A percentile compares a stretch with the other conserved stretches of the same genome.
Conservation (phyloP, 2,888 invertebrate genomes). For the Pyrocoelia pectoralis region DNA sequence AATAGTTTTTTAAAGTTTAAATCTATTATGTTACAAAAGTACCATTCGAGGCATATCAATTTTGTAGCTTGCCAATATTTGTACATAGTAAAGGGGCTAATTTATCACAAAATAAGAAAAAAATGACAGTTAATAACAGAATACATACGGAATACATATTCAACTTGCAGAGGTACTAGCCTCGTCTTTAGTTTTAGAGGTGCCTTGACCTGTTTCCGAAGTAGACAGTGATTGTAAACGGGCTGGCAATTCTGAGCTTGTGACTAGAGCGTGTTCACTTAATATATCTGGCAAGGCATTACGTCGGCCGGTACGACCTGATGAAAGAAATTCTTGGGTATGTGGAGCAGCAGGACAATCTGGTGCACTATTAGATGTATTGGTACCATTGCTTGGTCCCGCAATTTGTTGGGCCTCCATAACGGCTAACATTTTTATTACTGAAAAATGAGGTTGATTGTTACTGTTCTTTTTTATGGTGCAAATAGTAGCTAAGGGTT, state of each 20-base stretch:
- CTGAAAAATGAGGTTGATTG: constrained; percentile 38
- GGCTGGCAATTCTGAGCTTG: constrained; percentile 80
- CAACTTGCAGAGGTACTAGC: constrained; percentile 46
- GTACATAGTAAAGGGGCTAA: background rate
- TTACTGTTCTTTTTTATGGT: background rate
- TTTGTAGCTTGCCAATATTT: background rate
- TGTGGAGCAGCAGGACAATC: constrained; percentile 47
- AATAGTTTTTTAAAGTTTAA: no score
- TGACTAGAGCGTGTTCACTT: constrained; percentile 74
- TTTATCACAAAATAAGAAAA: background rate
- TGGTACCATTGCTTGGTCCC: constrained; percentile 44
- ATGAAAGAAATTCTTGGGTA: constrained; percentile 76
- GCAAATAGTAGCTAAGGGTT: constrained; percentile 5
- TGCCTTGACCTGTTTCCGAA: constrained; percentile 59
- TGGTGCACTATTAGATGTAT: constrained; percentile 35
- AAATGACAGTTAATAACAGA: background rate
- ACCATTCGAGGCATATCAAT: background rate
- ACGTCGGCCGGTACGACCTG: constrained; percentile 85
- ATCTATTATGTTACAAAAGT: background rate
- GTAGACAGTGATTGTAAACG: constrained; percentile 76
- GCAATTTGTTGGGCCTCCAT: constrained; percentile 56
- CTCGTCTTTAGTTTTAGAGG: constrained; percentile 38
- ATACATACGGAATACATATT: constrained; percentile 11
- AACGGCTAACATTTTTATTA: constrained; percentile 59
- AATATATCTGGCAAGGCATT: constrained; percentile 89